Evolutionary conservation across 2,113 vertebrate species (phyloP), one percentile per base, ranked within the genome.

Genomic region (Marcusenius ussheri): DNA sequence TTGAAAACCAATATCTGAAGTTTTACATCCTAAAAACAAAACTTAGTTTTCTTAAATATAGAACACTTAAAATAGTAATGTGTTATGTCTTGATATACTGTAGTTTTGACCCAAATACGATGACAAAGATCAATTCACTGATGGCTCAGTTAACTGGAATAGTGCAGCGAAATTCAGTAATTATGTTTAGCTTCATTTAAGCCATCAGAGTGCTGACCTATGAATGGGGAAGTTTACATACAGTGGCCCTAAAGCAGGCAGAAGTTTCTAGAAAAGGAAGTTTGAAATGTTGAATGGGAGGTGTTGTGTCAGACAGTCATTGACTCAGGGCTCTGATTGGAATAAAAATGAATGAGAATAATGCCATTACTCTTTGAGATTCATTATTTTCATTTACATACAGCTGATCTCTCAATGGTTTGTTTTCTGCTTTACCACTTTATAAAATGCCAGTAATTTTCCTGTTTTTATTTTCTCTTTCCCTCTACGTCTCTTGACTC

Each of bases 401-500:
- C 66, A 74, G 66, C 39, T 42, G 80, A 83, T 83, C 9, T 88
- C 51, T 58, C 49, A 91, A 93, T 94, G 92, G 90, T 91, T 94
- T 56, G 19, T 24, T 62, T 84, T 84, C 17, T 2, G 0, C 1
- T 19, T 17, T 19, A 15, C 35, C 5, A 42, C 70, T 39, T 13
- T 7, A 39, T 42, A 39, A 3, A 66, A 0, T n/a, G 8, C 21
- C 56, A 58, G 56, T 24, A 24, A 58, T 58, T 58, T 58, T n/a
- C 80, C 80, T 45, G 5, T 47, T 24, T 24, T 91, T 93, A 93
- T 91, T 91, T 91, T 94, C 89, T 93, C 93, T 90, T 88, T 90
- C 85, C 94, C 93, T 94, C 27, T 17, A 31, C 39, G 11, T 45
- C 45, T 84, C 17, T 19, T 49, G 17, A 1, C 39, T 84, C 45